Evolutionary conservation across 2,888 invertebrate genomes (phyloP), one percentile per base, ranked within the genome.

Genomic region (Lithophane socia): DNA sequence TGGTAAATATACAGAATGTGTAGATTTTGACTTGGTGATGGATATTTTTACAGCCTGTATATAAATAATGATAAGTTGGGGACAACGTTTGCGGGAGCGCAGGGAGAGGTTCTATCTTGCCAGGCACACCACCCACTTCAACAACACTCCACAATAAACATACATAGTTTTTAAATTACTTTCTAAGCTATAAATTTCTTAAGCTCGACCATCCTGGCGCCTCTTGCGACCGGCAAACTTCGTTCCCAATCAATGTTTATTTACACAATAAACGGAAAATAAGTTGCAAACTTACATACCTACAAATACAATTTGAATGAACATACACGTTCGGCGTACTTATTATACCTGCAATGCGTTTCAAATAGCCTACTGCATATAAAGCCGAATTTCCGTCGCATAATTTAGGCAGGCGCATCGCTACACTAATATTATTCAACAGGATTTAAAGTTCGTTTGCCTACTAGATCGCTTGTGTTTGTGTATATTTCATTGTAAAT

Each of bases 231-330:
- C 52, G 8, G 21, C 52, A 9, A 52, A 52, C 52, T 21, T 52
- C 8, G 52, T 52, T 9, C 9, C 52, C 52, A 21, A 52, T 52
- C 21, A 21, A 52, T 52, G 49, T 18, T 52, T 49, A 49, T 52
- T 56, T 37, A 61, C 7, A 68, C 61, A 77, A 64, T 77, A 54
- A 77, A 77, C 77, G 49, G 24, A 56, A 64, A 65, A 77, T 75
- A 29, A 56, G 77, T 37, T 47, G 5, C 16, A 24, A 44, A 29
- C 3, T 21, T 56, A 24, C 10, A 13, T 56, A n/a, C 37, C 37
- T n/a, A 49, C 12, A 21, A 21, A 66, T 29, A 67, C 29, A 67
- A 52, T 21, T 42, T n/a, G 18, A 37, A 68, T 68, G 2, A 61
- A 18, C 7, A 37, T 12, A 18, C 7, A 16, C 16, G 10, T 7